These are phyloP conservation scores for Corythoichthys intestinalis DNA, from an alignment of 2,113 vertebrate species.

Conservation along the genomic window DNA sequence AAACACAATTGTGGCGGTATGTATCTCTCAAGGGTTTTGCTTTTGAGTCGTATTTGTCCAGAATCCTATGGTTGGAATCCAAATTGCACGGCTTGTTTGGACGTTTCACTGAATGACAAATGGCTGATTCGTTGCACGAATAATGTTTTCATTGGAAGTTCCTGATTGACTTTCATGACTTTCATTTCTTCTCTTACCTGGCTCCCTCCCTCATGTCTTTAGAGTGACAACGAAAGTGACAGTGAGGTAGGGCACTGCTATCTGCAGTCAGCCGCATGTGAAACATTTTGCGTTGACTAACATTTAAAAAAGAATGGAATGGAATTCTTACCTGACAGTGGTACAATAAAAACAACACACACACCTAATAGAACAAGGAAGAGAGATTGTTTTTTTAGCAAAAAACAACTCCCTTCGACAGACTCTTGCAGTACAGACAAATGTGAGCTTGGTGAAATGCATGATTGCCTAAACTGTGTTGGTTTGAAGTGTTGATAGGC, in stretches of 20 bases:
- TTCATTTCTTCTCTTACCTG: neutral
- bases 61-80: no score
- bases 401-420: no score
- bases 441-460: no score
- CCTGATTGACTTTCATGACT: neutral
- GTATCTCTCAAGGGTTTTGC: no score
- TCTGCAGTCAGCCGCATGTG: neutral
- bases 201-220: constrained; percentile 44
- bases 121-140: neutral
- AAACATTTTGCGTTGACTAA: neutral
- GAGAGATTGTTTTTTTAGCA: no score
- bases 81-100: no score
- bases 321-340: neutral
- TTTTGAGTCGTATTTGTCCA: neutral
- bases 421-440: no score
- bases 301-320: neutral
- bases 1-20: neutral
- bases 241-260: constrained; percentile 64
- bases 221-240: constrained; percentile 92
- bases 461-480: no score
- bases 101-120: neutral
- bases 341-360: no score
- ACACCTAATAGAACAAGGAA: no score
- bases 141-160: neutral
- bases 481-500: no score